A percentile compares a stretch with the other conserved stretches of the same genome.
Evolutionary conservation across 2,113 vertebrate species (phyloP).

Genomic region (Rhizomys pruinosus): DNA sequence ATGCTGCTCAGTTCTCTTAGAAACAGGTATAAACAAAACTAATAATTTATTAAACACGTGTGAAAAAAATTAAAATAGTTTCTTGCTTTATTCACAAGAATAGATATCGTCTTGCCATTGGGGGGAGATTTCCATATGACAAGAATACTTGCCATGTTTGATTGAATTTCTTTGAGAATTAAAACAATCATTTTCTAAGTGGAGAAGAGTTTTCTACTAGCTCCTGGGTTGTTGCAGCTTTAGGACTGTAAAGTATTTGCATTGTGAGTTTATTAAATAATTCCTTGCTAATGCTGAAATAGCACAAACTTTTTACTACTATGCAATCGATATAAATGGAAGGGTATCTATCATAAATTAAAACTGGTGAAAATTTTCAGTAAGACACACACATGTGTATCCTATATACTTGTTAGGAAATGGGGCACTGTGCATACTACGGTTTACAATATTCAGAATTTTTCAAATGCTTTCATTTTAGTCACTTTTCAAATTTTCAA

Average conservation of each 20-base stretch:
- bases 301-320: slow-evolving; percentile 46
- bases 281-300: slow-evolving; percentile 13
- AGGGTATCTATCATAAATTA: background rate
- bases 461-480: slow-evolving; percentile 51
- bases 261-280: slow-evolving; percentile 21
- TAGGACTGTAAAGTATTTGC: background rate
- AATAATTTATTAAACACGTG: slow-evolving; percentile 17
- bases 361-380: background rate
- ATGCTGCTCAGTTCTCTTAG: slow-evolving; percentile 75
- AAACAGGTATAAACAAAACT: slow-evolving; percentile 71
- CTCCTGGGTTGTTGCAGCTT: slow-evolving; percentile 26
- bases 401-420: slow-evolving; percentile 1
- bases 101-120: background rate
- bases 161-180: slow-evolving; percentile 51
- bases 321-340: background rate
- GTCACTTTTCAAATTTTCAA: slow-evolving; percentile 32
- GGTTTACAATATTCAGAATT: slow-evolving; percentile 56
- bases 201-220: background rate
- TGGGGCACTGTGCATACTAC: background rate
- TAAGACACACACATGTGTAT: background rate
- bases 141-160: slow-evolving; percentile 71
- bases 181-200: slow-evolving; percentile 13
- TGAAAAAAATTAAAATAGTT: slow-evolving; percentile 55
- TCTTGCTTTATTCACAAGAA: slow-evolving; percentile 71
- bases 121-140: slow-evolving; percentile 67